A percentile compares a stretch with the other conserved stretches of the same genome.
These are phyloP conservation scores for Tachycineta bicolor DNA, from an alignment of 2,113 vertebrate genomes.

Conservation along the genomic window DNA sequence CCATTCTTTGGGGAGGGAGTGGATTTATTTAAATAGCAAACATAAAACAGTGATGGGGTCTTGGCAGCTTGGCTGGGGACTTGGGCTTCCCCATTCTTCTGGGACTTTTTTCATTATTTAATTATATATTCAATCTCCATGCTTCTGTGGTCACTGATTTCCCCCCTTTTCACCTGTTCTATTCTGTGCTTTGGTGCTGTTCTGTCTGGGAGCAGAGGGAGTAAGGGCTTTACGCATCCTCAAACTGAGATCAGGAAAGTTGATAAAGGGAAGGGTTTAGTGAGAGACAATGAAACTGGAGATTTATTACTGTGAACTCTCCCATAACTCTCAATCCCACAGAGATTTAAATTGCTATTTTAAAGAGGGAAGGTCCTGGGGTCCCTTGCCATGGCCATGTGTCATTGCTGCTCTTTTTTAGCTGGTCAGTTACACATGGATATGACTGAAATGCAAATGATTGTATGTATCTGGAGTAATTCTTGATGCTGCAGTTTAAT, in stretches of 20 bases:
- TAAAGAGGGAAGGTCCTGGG: background rate
- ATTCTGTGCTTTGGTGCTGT: background rate
- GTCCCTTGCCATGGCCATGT: background rate
- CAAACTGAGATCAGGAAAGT: background rate
- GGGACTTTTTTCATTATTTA: background rate
- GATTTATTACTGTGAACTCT: background rate
- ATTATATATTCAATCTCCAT: accelerated
- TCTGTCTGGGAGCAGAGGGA: background rate
- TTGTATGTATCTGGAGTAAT: background rate
- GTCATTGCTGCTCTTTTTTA: background rate
- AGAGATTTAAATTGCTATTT: background rate
- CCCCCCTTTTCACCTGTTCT: background rate
- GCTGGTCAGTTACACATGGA: background rate
- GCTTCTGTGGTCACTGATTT: background rate
- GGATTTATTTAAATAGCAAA: background rate
- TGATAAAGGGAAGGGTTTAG: background rate
- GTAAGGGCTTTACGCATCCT: background rate
- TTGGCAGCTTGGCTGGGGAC: background rate
- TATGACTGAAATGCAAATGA: background rate
- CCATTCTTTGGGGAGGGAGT: background rate
- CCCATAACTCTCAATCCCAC: background rate
- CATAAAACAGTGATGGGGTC: background rate
- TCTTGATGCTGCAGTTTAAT: background rate
- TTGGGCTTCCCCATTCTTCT: background rate
- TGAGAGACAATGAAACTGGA: background rate